Evolutionary conservation across 1,140 invertebrate species (phyloP), one percentile per base, ranked within the genome.

Genomic region (Anastrepha ludens): DNA sequence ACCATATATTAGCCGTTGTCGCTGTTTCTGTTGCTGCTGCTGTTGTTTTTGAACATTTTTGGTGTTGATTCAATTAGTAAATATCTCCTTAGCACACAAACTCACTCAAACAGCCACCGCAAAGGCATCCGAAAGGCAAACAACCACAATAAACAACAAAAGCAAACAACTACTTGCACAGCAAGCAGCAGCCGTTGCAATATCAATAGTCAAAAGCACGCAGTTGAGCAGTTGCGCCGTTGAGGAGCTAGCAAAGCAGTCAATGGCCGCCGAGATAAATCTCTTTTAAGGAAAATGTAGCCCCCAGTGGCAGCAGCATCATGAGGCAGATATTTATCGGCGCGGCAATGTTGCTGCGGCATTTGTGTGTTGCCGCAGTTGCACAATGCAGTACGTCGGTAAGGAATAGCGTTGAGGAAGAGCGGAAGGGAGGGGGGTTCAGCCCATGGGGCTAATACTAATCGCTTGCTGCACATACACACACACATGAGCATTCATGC

Each of bases 1-100:
- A 67, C 39, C 47, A 47, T 50, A 74, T 74, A 74, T 50, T 74
- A 50, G 13, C n/a, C 29, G 65, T 89, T 87, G 91, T 91, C 89
- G 89, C 88, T 89, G 90, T 91, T 90, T 29, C 29, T 91, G 90
- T 91, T 92, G 91, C 90, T 91, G 90, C 90, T 90, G 91, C 91
- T 70, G 65, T 74, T 44, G 70, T 50, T 74, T 74, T 74, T 74
- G 70, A 91, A 92, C 91, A 91, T 91, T 92, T 92, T 92, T 92
- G 91, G 91, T 92, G 91, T 92, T 91, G 91, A 92, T 92, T 92
- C 91, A 92, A 92, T 92, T 92, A 92, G 91, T 92, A 92, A 92
- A 92, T 92, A 92, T 92, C 91, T 92, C 89, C 74, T 88, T 55
- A 74, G 70, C 70, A 87, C 29, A 62, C 60, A 67, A 87, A 87